Evolutionary conservation across 53 echinoderm and acorn worm genomes (phyloP).

Genomic region (Zoroaster sp.): DNA sequence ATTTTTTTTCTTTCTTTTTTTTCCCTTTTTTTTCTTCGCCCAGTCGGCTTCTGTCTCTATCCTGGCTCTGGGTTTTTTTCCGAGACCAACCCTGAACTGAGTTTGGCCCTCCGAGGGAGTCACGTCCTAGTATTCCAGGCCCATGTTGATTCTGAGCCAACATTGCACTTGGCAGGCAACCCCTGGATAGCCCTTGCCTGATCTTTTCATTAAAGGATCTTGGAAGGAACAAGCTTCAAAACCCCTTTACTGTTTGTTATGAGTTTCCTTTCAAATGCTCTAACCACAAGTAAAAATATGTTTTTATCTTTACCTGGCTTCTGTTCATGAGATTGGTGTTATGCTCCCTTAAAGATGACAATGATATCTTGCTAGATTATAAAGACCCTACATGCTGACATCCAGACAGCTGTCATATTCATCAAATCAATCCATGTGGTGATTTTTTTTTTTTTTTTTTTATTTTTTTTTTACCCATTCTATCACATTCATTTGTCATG

Average conservation of each 20-base stretch:
- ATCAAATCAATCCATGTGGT: constrained; percentile 43
- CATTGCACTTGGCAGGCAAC: not conserved
- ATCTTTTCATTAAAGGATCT: not conserved
- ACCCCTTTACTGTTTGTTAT: not conserved
- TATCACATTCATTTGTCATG: not conserved
- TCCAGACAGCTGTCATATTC: not conserved
- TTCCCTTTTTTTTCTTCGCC: not conserved
- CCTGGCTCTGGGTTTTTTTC: not conserved
- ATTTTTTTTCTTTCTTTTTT: no score
- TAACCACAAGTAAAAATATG: no score
- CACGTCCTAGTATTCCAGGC: not conserved
- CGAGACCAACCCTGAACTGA: constrained; percentile 8
- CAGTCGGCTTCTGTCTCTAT: not conserved
- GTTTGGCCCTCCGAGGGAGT: not conserved
- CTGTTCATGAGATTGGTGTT: not conserved
- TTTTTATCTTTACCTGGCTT: no score
- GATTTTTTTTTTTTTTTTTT: not conserved
- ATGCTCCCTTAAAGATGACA: not conserved
- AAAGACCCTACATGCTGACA: constrained; percentile 22
- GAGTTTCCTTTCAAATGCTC: no score
- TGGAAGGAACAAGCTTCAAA: not conserved
- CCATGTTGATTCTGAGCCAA: constrained; percentile 36
- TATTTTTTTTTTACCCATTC: not conserved
- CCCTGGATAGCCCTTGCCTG: not conserved
- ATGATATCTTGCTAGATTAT: constrained; percentile 18